These are phyloP conservation scores for Erebia ligea DNA, from an alignment of 2,888 invertebrate species.

Conservation along the genomic window DNA sequence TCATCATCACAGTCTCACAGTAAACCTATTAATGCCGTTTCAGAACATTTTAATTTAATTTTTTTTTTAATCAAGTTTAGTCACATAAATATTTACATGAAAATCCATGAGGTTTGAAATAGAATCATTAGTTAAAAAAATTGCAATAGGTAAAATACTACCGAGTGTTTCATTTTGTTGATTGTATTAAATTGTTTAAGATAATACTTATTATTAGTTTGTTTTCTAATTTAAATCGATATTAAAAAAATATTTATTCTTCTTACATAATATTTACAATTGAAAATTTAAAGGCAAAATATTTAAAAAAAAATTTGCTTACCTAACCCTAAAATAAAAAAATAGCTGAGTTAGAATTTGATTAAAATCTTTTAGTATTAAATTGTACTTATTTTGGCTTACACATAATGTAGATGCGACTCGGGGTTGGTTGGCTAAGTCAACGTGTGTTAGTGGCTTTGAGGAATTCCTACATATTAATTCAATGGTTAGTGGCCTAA, in stretches of 20 bases:
- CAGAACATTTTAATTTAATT: conserved; percentile 26
- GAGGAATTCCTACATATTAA: too few species aligned
- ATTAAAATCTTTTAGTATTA: conserved; percentile 17
- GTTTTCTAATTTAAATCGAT: neutral
- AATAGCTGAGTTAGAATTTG: conserved; percentile 4
- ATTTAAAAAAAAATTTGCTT: conserved; percentile 6
- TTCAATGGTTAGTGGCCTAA: too few species aligned
- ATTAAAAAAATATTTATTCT: conserved; percentile 5
- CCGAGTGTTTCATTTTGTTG: neutral
- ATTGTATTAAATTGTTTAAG: neutral
- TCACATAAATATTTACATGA: neutral
- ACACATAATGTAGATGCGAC: neutral
- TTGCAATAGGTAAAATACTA: too few species aligned
- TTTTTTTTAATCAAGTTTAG: neutral
- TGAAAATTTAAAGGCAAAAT: neutral
- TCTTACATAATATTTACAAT: conserved; percentile 7
- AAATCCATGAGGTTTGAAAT: neutral
- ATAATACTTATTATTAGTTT: neutral
- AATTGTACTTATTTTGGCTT: conserved; percentile 31
- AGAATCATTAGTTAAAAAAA: neutral
- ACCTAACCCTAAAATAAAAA: conserved; percentile 6
- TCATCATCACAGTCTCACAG: conserved; percentile 79
- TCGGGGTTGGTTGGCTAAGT: neutral
- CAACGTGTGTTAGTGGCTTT: too few species aligned
- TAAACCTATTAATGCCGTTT: conserved; percentile 54